These are phyloP conservation scores for Melanargia galathea DNA, from an alignment of 2,888 invertebrate species.

Conservation along the genomic window DNA sequence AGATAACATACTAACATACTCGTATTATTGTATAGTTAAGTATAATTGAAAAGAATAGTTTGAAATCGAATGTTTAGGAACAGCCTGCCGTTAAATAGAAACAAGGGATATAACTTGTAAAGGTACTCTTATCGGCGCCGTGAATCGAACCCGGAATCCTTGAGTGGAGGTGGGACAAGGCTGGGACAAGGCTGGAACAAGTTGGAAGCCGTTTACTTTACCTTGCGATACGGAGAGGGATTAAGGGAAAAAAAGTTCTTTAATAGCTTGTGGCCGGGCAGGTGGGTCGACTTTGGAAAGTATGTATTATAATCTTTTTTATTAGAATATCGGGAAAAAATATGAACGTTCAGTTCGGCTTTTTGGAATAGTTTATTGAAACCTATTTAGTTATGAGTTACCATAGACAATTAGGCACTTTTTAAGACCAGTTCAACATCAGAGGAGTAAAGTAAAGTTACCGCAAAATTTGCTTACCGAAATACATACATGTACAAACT, in stretches of 20 bases:
- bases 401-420: no score
- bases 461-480: no score
- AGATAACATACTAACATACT: no score
- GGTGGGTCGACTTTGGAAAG: no score
- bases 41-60: background rate
- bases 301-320: no score
- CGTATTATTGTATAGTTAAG: no score
- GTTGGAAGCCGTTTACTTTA: slow-evolving; percentile 28
- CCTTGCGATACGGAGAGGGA: slow-evolving; percentile 21
- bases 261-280: background rate
- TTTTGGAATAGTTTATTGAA: no score
- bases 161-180: slow-evolving; percentile 23
- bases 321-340: no score
- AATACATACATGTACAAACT: no score
- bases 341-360: background rate
- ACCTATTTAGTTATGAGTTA: no score
- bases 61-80: background rate
- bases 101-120: slow-evolving; percentile 35
- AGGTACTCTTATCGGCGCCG: slow-evolving; percentile 25
- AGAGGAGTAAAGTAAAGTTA: no score
- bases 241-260: slow-evolving; percentile 6
- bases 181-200: slow-evolving; percentile 29
- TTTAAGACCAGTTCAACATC: no score
- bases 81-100: slow-evolving; percentile 30
- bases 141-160: slow-evolving; percentile 36